Evolutionary conservation across 2,113 vertebrate genomes (phyloP), one percentile per base, ranked within the genome.

Genomic region (Tonatia bakeri): DNA sequence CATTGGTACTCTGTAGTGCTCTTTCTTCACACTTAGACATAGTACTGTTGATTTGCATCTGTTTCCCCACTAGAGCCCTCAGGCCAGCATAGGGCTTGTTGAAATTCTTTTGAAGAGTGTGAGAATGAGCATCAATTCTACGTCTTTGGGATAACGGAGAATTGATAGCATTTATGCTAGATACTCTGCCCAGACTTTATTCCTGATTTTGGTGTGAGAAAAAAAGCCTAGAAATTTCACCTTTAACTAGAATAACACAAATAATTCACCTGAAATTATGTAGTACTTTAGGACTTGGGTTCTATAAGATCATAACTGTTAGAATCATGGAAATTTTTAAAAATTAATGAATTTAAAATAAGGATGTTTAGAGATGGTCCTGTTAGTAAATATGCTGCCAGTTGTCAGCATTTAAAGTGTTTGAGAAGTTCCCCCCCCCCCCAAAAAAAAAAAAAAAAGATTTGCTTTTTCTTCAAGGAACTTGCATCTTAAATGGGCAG

Each of bases 301-400:
- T 20, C 52, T 38, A 16, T 43, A 38, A 24, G 75, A 91, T 79
- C 22, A 56, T 47, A 50, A 36, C 54, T 69, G 47, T 73, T 47
- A 73, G 40, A 45, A 86, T 87, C 26, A 19, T 77, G 11, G 50
- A 43, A 45, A 87, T 79, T 94, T 94, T 82, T 40, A 36, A 45
- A 96, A 92, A 90, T 45, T 59, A 95, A 80, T 64, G 65, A 80
- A 47, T 80, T 75, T 47, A 84, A 84, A 69, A 50, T 47, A 90
- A 85, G n/a, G 24, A 7, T 79, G 61, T 82, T 96, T 87, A 88
- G 70, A 86, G 50, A 79, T 61, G 54, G 45, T 40, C 52, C 36
- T 76, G 47, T 61, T 90, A 45, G 52, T 89, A 64, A 83, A 50
- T 64, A 28, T 77, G 28, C 26, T 85, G 24, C 26, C 24, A 67